Base-by-base conservation (phyloP, 2,888 invertebrate genomes). In the Anticlea derivata region DNA sequence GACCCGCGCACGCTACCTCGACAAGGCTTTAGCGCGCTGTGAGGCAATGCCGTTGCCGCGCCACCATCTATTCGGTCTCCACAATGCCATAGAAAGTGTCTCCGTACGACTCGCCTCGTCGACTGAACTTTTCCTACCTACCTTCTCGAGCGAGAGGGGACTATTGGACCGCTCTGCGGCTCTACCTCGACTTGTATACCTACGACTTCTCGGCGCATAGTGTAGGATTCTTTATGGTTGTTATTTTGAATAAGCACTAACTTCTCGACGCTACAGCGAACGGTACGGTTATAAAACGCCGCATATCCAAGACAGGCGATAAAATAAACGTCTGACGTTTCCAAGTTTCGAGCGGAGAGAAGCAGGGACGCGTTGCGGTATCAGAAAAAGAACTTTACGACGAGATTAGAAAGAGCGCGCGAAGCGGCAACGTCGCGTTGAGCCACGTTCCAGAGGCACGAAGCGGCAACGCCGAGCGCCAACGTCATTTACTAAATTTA, bases 341-440 rank as follows among this genome's bases (percentile, higher is more conserved):
- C 78, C 87, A 84, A 87, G 88, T 89, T 88, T 85, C 83, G 68
- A 86, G 76, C 86, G 78, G 78, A 81, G 86, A 85, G 85, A 83
- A 85, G 81, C 80, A 82, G 82, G 85, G 83, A 83, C 86, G 82
- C 86, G 86, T 73, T 78, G 86, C 84, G 88, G n/a, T 87, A 86
- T 88, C 89, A 90, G 89, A 90, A 90, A 89, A 90, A 90, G 90
- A 90, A 89, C 89, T 90, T 89, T 89, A 90, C 88, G 89, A 89
- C 90, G 78, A 89, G 90, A 90, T 90, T 90, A 90, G 90, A 89
- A 90, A 89, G 90, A 90, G 89, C 88, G 84, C 64, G 69, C 87
- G 81, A 82, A 70, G 78, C 76, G 90, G 90, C 90, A 90, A 89
- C 90, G 78, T 69, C 83, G 89, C 87, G 69, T 78, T 43, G 37